phyloP scores from a whole-genome alignment of 1,140 invertebrate species.

The Sminthurides bifidus region DNA sequence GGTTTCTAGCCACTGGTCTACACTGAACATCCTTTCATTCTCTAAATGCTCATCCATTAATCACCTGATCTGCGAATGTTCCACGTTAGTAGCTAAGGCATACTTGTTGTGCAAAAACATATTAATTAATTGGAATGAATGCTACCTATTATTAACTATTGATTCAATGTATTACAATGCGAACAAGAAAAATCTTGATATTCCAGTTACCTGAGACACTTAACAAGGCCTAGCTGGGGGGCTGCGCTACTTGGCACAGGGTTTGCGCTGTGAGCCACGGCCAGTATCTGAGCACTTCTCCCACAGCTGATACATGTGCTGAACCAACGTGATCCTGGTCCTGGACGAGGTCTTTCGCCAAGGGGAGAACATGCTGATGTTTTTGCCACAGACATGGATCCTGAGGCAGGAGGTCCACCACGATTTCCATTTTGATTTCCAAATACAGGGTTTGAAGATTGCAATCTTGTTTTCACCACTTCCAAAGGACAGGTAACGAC shows the following conservation, averaged over 20 bases:
- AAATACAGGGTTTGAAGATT: constrained; percentile 68
- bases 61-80: no score
- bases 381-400: constrained; percentile 41
- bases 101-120: no score
- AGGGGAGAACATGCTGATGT: not conserved
- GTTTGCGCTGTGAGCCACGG: constrained; percentile 21
- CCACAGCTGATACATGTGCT: constrained; percentile 28
- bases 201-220: constrained; percentile 52
- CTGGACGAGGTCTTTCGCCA: not conserved
- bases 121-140: no score
- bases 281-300: constrained; percentile 28
- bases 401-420: constrained; percentile 20
- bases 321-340: constrained; percentile 5
- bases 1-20: no score
- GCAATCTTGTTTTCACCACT: constrained; percentile 94
- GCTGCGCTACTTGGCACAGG: constrained; percentile 10
- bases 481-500: constrained; percentile 95
- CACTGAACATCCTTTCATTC: no score
- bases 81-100: no score
- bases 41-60: no score
- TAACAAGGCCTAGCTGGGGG: constrained; percentile 45
- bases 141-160: no score
- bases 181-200: no score
- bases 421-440: constrained; percentile 25
- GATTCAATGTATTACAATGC: no score